Base-by-base conservation (phyloP, 2,888 invertebrate genomes). In the Nysson spinosus region DNA sequence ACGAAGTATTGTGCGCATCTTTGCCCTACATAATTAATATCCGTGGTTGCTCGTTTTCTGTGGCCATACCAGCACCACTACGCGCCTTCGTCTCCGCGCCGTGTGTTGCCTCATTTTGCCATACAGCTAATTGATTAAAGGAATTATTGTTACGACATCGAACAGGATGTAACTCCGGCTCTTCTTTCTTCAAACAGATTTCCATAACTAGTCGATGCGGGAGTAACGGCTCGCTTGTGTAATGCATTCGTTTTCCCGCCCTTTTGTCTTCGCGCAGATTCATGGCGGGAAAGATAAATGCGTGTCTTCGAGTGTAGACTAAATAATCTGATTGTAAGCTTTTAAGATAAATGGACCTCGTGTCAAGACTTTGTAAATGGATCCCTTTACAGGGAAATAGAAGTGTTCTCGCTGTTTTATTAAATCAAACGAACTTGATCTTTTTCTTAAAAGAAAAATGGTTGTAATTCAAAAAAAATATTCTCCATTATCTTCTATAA, bases 1-100 rank as follows among this genome's bases (percentile, higher is more conserved):
- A 50, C 39, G 28, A 60, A 47, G 66, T 63, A 81, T 77, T 76
- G 77, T 77, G 72, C 73, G 75, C 77, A 78, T 77, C 78, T 81
- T 49, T 78, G 83, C 79, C 80, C 83, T 39, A 82, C 79, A 83
- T 83, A 83, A 83, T 83, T 82, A 83, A 82, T 82, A 81, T 83
- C 82, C 80, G 75, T 80, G 72, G 66, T 68, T 51, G 58, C 44
- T 63, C 50, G 62, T 69, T 66, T 69, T 64, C 60, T 50, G 39
- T 44, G 14, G 22, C 34, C 24, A 14, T n/a, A n/a, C n/a, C n/a
- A 62, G 49, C 37, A 16, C 55, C 32, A 57, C 56, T 54, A 43
- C 62, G 63, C 49, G 34, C 35, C 58, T 5, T 26, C 51, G 42
- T 47, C 56, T 39, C 52, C 44, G 7, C 19, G 17, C n/a, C 46